phyloP scores from a whole-genome alignment of 2,113 vertebrate species.

The Nyctereutes procyonoides region DNA sequence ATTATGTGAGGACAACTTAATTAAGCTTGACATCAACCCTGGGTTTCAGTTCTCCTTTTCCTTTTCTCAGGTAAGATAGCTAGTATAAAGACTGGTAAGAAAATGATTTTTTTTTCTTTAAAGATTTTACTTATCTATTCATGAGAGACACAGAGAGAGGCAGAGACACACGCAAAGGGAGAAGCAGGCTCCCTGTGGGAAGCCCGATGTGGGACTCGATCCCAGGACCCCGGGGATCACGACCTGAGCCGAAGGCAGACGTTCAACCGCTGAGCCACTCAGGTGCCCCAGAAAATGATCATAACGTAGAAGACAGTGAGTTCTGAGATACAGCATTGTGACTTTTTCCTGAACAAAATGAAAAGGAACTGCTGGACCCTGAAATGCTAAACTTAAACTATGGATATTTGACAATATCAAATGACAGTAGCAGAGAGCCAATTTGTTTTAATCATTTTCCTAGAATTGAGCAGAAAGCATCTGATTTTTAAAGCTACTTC shows the following conservation, averaged over 20 bases:
- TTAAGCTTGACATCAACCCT: neutral
- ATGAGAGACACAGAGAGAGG: too few species aligned
- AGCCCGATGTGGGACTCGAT: too few species aligned
- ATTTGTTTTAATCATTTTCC: neutral
- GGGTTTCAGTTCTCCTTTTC: neutral
- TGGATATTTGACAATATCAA: neutral
- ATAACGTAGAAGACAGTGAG: neutral
- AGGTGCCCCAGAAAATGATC: too few species aligned
- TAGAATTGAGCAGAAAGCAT: neutral
- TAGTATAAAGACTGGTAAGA: neutral
- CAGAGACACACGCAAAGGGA: too few species aligned
- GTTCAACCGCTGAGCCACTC: too few species aligned
- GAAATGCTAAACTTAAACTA: slow-evolving; percentile 10
- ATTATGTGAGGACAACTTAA: neutral
- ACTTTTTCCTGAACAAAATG: neutral
- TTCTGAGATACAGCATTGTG: neutral
- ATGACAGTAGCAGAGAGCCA: neutral
- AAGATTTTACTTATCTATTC: too few species aligned
- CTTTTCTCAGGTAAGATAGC: neutral
- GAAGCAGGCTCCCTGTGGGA: too few species aligned
- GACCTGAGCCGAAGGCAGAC: too few species aligned
- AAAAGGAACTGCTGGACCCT: neutral
- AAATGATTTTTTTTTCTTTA: neutral
- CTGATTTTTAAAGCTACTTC: neutral
- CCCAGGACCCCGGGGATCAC: too few species aligned